Evolutionary conservation across 2,888 invertebrate species (phyloP).

Genomic region (Pristionchus maxplancki): DNA sequence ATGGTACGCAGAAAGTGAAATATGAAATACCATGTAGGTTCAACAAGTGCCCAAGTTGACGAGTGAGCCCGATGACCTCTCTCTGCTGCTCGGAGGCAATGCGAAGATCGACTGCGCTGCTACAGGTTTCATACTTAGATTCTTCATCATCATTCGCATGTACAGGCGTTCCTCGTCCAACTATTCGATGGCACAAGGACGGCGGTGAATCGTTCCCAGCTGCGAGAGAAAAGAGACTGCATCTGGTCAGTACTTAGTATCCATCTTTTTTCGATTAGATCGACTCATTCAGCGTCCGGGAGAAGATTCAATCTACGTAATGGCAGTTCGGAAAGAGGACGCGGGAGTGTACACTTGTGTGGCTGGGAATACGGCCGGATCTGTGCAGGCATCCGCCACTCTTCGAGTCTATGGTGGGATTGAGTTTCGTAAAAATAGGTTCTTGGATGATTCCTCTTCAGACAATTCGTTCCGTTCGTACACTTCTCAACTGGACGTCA

Average conservation of each 20-base stretch:
- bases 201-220: constrained; percentile 63
- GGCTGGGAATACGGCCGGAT: constrained; percentile 35
- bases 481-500: background rate
- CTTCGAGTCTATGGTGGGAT: constrained; percentile 40
- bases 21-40: constrained; percentile 58
- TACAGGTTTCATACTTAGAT: constrained; percentile 51
- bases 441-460: background rate
- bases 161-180: constrained; percentile 58
- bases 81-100: constrained; percentile 62
- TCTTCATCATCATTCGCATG: background rate
- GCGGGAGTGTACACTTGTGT: constrained; percentile 53
- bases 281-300: constrained; percentile 18
- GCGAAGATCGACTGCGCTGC: constrained; percentile 65
- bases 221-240: constrained; percentile 60
- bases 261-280: background rate
- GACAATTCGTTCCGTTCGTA: constrained; percentile 46
- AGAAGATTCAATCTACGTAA: constrained; percentile 42
- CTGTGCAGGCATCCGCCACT: constrained; percentile 49
- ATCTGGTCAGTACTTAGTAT: constrained; percentile 42
- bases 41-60: constrained; percentile 61
- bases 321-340: constrained; percentile 46
- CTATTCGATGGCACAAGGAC: constrained; percentile 65
- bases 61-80: constrained; percentile 61
- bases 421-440: background rate
- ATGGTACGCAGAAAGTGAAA: no score